Conservation (phyloP, 1,140 invertebrate species). For the Drosophila pruinosa region DNA sequence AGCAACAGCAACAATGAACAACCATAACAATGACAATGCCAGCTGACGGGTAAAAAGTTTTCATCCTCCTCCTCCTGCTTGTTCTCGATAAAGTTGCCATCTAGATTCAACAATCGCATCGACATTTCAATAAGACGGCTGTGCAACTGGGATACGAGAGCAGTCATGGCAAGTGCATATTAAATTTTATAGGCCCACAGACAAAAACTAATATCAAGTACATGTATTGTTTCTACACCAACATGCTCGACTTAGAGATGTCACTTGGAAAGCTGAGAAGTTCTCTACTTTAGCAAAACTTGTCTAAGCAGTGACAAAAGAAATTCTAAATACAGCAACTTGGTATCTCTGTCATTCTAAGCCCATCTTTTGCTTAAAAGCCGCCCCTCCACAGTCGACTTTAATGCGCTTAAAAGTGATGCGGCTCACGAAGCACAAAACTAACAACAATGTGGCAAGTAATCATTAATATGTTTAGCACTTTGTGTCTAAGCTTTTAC, state of each 20-base stretch:
- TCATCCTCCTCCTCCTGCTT: neutral
- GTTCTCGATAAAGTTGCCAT: too few species aligned
- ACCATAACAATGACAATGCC: constrained; percentile 21
- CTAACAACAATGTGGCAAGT: constrained; percentile 10
- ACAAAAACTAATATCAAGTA: constrained; percentile 34
- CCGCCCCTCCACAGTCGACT: neutral
- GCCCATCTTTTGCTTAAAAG: neutral
- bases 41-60: constrained; percentile 51
- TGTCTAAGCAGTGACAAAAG: neutral
- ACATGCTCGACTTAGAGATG: neutral
- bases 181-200: constrained; percentile 50
- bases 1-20: constrained; percentile 9
- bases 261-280: neutral
- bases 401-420: constrained; percentile 37
- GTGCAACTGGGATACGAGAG: neutral
- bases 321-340: neutral
- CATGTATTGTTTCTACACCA: neutral
- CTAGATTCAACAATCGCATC: neutral
- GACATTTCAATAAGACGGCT: constrained; percentile 10
- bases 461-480: neutral
- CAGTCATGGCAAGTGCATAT: constrained; percentile 43
- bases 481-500: neutral
- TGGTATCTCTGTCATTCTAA: neutral
- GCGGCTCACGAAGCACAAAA: neutral
- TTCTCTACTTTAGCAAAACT: neutral